Conservation (phyloP, 2,113 vertebrate genomes). For the Stomatorhinus ivindoensis region DNA sequence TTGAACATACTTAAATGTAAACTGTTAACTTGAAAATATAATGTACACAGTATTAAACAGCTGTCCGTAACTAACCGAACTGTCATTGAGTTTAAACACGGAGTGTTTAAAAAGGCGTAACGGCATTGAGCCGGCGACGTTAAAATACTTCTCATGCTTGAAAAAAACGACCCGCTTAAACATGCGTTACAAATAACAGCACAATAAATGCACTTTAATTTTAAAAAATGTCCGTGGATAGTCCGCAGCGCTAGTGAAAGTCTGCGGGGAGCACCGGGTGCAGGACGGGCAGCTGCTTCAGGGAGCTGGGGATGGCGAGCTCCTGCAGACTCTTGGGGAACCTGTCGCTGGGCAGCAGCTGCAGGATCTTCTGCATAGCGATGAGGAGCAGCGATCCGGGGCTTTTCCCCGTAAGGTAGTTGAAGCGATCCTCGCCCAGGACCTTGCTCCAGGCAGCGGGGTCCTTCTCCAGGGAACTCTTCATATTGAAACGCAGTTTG, state of each 20-base stretch:
- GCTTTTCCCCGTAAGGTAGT: slow-evolving; percentile 61
- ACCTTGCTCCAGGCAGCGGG: slow-evolving; percentile 60
- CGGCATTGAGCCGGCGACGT: not conserved
- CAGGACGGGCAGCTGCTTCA: slow-evolving; percentile 55
- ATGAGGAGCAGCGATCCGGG: slow-evolving; percentile 69
- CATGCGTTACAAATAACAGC: not conserved
- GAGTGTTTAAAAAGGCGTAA: not conserved
- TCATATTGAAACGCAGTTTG: slow-evolving; percentile 63
- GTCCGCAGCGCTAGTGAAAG: not conserved
- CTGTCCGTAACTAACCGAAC: not conserved
- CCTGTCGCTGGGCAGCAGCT: slow-evolving; percentile 63
- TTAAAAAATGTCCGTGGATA: not conserved
- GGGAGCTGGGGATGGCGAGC: slow-evolving; percentile 72
- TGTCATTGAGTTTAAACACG: no score
- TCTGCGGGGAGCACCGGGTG: slow-evolving; percentile 19
- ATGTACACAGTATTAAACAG: not conserved
- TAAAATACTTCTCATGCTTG: not conserved
- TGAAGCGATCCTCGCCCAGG: slow-evolving; percentile 69
- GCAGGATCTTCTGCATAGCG: slow-evolving; percentile 71
- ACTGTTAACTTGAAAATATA: not conserved
- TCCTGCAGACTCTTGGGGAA: slow-evolving; percentile 70
- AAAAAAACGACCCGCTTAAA: not conserved
- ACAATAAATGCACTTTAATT: not conserved
- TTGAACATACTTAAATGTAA: not conserved
- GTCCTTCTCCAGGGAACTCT: slow-evolving; percentile 55